These are phyloP conservation scores for Plagodis dolabraria DNA, from an alignment of 2,888 invertebrate genomes.

Conservation along the genomic window DNA sequence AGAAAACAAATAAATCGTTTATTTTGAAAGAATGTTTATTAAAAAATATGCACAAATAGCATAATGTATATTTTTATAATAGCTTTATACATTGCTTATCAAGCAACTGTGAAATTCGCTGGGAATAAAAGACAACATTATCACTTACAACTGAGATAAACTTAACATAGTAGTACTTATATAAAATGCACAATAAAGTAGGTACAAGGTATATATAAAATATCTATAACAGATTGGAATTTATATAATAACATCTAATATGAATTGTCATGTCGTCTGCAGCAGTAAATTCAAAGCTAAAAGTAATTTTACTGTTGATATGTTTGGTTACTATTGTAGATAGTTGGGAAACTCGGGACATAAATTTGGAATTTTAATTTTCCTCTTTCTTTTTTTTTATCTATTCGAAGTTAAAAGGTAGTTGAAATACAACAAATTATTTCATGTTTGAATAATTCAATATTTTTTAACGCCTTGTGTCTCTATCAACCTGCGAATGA, in stretches of 20 bases:
- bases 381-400: too few species aligned
- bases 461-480: too few species aligned
- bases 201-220: not conserved
- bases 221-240: constrained; percentile 19
- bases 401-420: too few species aligned
- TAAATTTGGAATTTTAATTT: too few species aligned
- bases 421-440: too few species aligned
- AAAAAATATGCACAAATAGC: constrained; percentile 30
- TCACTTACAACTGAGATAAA: constrained; percentile 7
- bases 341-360: too few species aligned
- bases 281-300: too few species aligned
- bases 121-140: constrained; percentile 17
- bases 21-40: constrained; percentile 27
- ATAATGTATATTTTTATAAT: constrained; percentile 23
- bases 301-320: too few species aligned
- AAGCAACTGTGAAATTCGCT: constrained; percentile 13
- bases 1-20: constrained; percentile 24
- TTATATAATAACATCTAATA: constrained; percentile 2
- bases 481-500: too few species aligned
- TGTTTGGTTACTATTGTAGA: too few species aligned
- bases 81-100: constrained; percentile 15
- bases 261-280: not conserved
- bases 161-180: constrained; percentile 8
- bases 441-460: too few species aligned
- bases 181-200: constrained; percentile 17